These are phyloP conservation scores for Drusus annulatus DNA, from an alignment of 1,140 invertebrate genomes.

Conservation along the genomic window DNA sequence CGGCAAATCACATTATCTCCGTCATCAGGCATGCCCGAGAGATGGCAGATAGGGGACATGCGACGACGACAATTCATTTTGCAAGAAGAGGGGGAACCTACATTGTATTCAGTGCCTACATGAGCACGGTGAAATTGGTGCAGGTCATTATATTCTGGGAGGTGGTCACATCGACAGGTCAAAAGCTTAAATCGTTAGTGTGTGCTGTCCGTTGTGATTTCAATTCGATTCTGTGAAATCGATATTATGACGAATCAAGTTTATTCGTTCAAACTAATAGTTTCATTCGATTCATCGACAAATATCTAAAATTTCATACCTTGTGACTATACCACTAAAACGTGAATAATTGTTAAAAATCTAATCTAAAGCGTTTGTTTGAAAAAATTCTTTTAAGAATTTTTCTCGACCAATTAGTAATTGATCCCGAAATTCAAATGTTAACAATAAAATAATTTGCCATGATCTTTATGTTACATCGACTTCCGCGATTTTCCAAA, in stretches of 20 bases:
- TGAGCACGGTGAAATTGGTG: neutral
- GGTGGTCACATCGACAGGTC: neutral
- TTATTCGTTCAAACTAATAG: neutral
- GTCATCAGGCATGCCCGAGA: slow-evolving; percentile 33
- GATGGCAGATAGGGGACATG: slow-evolving; percentile 19
- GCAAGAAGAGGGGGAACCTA: neutral
- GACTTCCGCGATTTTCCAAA: no score
- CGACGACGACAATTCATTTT: slow-evolving; percentile 7
- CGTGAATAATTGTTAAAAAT: no score
- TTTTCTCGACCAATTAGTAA: no score
- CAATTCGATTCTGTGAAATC: neutral
- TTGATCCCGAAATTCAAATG: no score
- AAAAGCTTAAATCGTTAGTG: neutral
- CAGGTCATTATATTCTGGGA: neutral
- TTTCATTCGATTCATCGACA: neutral
- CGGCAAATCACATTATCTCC: slow-evolving; percentile 41
- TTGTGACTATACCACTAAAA: no score
- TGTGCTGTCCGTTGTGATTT: neutral
- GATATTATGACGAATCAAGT: neutral
- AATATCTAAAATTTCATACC: neutral
- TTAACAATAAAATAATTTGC: no score
- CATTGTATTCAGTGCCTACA: neutral
- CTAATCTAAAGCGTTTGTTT: no score
- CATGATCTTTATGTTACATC: no score
- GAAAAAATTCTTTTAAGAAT: no score